Evolutionary conservation across 2,113 vertebrate genomes (phyloP).

Genomic region (Lepus americanus): DNA sequence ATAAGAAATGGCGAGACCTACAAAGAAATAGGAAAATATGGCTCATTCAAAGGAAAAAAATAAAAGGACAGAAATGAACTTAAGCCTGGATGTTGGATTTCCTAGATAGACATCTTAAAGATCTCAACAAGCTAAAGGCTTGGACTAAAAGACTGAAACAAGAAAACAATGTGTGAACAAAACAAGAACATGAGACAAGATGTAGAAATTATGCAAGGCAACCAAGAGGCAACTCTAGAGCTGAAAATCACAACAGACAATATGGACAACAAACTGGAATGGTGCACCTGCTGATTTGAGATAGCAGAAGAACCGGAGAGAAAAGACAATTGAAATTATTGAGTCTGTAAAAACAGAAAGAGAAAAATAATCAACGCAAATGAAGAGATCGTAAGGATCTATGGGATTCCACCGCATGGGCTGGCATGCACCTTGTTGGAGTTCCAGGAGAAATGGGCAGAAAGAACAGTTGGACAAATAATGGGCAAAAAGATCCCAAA

Average conservation of each 20-base stretch:
- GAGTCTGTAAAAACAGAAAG: background rate
- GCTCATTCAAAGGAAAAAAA: background rate
- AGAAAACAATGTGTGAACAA: background rate
- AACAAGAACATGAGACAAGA: background rate
- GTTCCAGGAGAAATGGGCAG: background rate
- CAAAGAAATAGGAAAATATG: background rate
- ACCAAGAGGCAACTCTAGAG: background rate
- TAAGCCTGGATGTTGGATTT: background rate
- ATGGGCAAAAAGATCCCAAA: background rate
- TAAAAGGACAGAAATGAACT: background rate
- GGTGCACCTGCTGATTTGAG: background rate
- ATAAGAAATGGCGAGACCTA: background rate
- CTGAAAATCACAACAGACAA: background rate
- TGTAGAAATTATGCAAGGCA: background rate
- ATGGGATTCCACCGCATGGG: background rate
- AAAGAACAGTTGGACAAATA: background rate
- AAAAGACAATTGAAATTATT: background rate
- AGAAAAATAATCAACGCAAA: background rate
- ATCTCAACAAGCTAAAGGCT: background rate
- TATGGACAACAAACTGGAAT: background rate
- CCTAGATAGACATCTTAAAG: background rate
- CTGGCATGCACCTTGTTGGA: background rate
- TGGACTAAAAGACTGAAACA: background rate
- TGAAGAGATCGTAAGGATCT: background rate
- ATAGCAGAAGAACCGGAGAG: background rate